Evolutionary conservation across 2,113 vertebrate genomes (phyloP).

Genomic region (Gambusia holbrooki): DNA sequence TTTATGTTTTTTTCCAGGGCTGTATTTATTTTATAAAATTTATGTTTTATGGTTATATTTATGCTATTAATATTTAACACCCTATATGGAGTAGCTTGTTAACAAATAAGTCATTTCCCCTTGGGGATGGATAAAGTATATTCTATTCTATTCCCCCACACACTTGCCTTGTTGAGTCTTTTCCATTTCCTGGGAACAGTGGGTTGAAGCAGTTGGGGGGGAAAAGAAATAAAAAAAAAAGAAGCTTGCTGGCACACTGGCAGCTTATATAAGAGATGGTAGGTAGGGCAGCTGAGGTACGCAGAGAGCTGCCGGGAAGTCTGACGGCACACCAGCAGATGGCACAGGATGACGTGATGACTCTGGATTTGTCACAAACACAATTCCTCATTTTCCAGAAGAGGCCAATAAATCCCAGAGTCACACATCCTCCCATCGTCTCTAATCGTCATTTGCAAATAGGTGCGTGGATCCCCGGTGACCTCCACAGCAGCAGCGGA

Average conservation of each 20-base stretch:
- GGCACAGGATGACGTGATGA: conserved; percentile 27
- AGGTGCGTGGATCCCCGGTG: conserved; percentile 15
- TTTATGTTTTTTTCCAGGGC: too few species aligned
- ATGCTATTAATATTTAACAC: too few species aligned
- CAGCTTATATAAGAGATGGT: conserved; percentile 60
- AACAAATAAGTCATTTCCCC: too few species aligned
- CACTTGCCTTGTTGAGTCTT: conserved; percentile 13
- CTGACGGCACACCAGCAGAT: conserved; percentile 52
- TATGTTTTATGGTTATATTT: too few species aligned
- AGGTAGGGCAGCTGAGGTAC: conserved; percentile 61
- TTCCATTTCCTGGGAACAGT: conserved; percentile 25
- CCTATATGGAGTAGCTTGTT: too few species aligned
- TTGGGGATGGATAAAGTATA: too few species aligned
- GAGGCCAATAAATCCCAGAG: conserved; percentile 47
- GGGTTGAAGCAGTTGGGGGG: conserved; percentile 17
- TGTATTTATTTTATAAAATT: too few species aligned
- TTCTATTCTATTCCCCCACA: not conserved
- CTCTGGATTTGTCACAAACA: conserved; percentile 34
- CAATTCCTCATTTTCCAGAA: conserved; percentile 40
- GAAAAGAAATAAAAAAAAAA: conserved; percentile 37
- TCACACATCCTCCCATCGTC: conserved; percentile 35
- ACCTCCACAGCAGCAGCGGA: conserved; percentile 23
- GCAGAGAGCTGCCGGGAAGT: conserved; percentile 31
- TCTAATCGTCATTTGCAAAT: conserved; percentile 26
- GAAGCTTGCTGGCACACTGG: conserved; percentile 39